These are phyloP conservation scores for Onthophagus sagittarius DNA, from an alignment of 2,888 invertebrate species.

Conservation along the genomic window DNA sequence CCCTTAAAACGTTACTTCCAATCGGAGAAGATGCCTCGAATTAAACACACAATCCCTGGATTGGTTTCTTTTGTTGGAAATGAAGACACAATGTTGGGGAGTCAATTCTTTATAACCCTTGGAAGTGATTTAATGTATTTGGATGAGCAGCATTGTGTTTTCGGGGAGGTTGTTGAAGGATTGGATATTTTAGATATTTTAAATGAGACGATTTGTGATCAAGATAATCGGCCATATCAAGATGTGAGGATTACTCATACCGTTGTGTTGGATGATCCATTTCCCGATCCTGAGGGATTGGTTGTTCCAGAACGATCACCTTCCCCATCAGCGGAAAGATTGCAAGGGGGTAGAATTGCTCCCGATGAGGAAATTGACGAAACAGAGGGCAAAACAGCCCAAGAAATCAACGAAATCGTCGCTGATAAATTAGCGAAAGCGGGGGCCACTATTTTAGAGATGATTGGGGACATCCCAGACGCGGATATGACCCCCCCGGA, in stretches of 20 bases:
- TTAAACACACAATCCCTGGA: constrained; percentile 84
- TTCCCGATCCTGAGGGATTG: constrained; percentile 79
- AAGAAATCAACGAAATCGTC: constrained; percentile 82
- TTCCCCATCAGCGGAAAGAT: constrained; percentile 75
- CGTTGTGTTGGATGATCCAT: constrained; percentile 93
- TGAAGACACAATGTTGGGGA: constrained; percentile 84
- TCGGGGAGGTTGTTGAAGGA: constrained; percentile 94
- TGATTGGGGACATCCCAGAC: constrained; percentile 93
- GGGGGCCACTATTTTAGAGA: constrained; percentile 94
- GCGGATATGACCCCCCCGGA: constrained; percentile 98
- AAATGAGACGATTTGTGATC: constrained; percentile 93
- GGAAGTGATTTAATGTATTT: constrained; percentile 83
- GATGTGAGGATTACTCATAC: constrained; percentile 97
- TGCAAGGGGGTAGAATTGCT: constrained; percentile 83
- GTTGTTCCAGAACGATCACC: constrained; percentile 81
- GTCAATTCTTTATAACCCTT: constrained; percentile 95
- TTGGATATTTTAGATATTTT: constrained; percentile 80
- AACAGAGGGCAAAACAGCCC: constrained; percentile 71
- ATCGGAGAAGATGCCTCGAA: constrained; percentile 84
- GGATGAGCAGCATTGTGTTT: constrained; percentile 89
- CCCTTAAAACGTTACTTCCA: constrained; percentile 84
- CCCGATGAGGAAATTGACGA: constrained; percentile 94
- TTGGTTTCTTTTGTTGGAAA: constrained; percentile 92
- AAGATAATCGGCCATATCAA: constrained; percentile 83
- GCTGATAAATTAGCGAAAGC: constrained; percentile 93